Evolutionary conservation across 1,140 invertebrate genomes (phyloP).

Genomic region (Wasmannia auropunctata): DNA sequence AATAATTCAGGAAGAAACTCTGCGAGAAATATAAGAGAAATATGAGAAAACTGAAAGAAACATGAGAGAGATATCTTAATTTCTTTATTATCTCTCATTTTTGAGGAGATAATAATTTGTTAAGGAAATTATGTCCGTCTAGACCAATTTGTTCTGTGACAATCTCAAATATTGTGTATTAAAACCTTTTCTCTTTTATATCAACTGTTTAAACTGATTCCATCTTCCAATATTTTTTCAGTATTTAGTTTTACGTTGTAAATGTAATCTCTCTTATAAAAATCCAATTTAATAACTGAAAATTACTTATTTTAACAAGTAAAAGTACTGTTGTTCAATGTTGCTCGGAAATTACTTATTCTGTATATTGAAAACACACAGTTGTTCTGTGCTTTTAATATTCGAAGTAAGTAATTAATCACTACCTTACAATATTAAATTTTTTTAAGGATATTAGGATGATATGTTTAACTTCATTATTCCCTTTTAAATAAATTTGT

Average conservation of each 20-base stretch:
- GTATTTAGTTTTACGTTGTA: neutral
- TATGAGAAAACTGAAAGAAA: neutral
- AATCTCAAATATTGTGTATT: neutral
- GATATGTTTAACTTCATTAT: neutral
- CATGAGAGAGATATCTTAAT: neutral
- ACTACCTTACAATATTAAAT: too few species aligned
- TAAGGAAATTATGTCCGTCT: neutral
- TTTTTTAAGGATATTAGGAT: too few species aligned
- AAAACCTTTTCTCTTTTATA: neutral
- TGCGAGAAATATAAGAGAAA: neutral
- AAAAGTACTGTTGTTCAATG: too few species aligned
- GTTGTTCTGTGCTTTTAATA: too few species aligned
- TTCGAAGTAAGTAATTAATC: too few species aligned
- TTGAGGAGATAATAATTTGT: neutral
- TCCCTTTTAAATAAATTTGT: neutral
- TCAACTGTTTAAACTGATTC: neutral
- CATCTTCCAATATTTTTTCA: neutral
- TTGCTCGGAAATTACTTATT: too few species aligned
- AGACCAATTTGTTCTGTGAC: neutral
- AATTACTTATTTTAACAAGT: too few species aligned
- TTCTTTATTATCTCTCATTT: neutral
- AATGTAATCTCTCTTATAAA: too few species aligned
- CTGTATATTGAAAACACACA: too few species aligned
- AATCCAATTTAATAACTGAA: too few species aligned
- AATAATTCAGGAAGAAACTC: constrained; percentile 10